phyloP scores from a whole-genome alignment of 30 jellyfish, hydroid and myxozoan species.

The Aurelia sp. region DNA sequence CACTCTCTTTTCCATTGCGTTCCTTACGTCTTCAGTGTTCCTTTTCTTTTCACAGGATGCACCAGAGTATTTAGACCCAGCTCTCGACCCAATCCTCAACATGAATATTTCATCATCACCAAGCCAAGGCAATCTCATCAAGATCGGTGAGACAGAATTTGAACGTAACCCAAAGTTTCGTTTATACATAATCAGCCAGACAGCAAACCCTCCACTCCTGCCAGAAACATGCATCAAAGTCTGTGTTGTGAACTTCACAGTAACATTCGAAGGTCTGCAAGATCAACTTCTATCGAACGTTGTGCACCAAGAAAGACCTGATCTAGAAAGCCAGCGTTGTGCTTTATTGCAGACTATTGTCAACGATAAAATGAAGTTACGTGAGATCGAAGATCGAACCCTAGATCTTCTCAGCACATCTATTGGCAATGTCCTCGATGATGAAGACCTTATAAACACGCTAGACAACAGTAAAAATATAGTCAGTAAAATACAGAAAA shows the following conservation, averaged over 20 bases:
- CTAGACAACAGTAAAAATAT: constrained; percentile 79
- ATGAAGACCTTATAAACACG: constrained; percentile 83
- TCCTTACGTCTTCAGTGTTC: too few species aligned
- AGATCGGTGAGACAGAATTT: constrained; percentile 79
- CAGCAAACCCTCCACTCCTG: constrained; percentile 69
- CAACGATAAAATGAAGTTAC: constrained; percentile 66
- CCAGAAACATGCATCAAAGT: constrained; percentile 87
- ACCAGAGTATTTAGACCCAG: constrained; percentile 70
- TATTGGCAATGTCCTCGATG: constrained; percentile 85
- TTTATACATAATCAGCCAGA: constrained; percentile 69
- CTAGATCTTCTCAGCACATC: constrained; percentile 75
- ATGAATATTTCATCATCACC: constrained; percentile 35
- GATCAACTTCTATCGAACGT: constrained; percentile 86
- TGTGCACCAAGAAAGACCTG: constrained; percentile 89
- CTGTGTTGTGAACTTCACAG: constrained; percentile 83
- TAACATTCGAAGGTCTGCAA: constrained; percentile 83
- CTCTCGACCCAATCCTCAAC: constrained; percentile 78
- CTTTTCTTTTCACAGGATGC: constrained; percentile 66
- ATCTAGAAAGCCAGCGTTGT: constrained; percentile 78
- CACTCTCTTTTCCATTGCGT: too few species aligned
- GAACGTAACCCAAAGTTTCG: constrained; percentile 79
- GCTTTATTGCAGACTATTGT: constrained; percentile 61
- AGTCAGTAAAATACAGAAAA: constrained; percentile 60
- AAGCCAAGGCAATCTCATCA: constrained; percentile 30
- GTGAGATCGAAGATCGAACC: constrained; percentile 82